Evolutionary conservation across 2,113 vertebrate genomes (phyloP), one percentile per base, ranked within the genome.

Genomic region (Synchiropus splendidus): DNA sequence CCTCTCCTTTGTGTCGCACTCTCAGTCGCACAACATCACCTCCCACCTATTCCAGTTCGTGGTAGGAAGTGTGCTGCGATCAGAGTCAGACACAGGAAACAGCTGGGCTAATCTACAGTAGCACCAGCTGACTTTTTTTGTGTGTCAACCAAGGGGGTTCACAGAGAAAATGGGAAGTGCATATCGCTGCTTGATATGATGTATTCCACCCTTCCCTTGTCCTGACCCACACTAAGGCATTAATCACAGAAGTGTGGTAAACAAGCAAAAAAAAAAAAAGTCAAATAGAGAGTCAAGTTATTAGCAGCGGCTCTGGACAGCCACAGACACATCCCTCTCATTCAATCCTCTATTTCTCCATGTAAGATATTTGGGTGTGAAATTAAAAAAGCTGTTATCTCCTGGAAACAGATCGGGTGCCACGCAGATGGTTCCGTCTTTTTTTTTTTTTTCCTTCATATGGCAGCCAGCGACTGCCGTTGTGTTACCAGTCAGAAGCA

Each of bases 371-470:
- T 77, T 77, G 21, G 21, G 21, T 27, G 69, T 66, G 69, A 83
- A 85, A 85, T 83, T 70, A 81, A 77, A 74, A 74, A 73, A 61
- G 70, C 48, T 15, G 83, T 86, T 87, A 87, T 86, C 85, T 85
- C 64, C 59, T 75, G 67, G 80, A 85, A 87, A 85, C 85, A 87
- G 85, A 87, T 82, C 77, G 65, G 49, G 64, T 61, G 76, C 69
- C 70, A 77, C 63, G 70, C 63, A 78, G 76, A 80, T 82, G 75
- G 74, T 78, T 82, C 77, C 73, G 68, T 83, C 80, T 27, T 27
- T 27, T 27, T 27, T 27, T 27, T 27, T 27, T 27, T 27, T 73
- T 58, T 72, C n/a, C 77, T 79, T 78, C 70, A 77, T 80, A 80
- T 80, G 70, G 78, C 75, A 66, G 56, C 70, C 63, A 54, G 61